A percentile compares a stretch with the other conserved stretches of the same genome.
These are phyloP conservation scores for Leptinotarsa defecta DNA, from an alignment of 1,140 invertebrate genomes.

Conservation along the genomic window DNA sequence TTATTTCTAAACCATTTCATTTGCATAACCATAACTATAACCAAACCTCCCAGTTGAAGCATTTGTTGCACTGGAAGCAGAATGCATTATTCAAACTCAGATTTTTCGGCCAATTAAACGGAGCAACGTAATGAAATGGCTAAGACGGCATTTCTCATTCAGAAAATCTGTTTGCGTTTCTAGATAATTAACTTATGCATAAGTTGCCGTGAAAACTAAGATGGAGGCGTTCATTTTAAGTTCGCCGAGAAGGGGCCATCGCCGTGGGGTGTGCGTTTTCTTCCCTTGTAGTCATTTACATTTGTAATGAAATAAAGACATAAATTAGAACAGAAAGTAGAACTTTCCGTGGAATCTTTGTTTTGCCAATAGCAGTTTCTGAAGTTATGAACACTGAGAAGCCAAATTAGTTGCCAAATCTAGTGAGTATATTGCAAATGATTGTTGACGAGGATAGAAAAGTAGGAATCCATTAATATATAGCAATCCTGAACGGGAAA, in stretches of 20 bases:
- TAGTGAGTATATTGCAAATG: too few species aligned
- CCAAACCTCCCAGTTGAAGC: neutral
- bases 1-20: too few species aligned
- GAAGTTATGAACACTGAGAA: too few species aligned
- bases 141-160: constrained; percentile 36
- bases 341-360: neutral
- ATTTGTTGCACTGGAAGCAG: neutral
- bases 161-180: constrained; percentile 38
- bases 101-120: constrained; percentile 28
- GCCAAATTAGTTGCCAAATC: too few species aligned
- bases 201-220: constrained; percentile 34
- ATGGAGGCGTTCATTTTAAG: constrained; percentile 31
- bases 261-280: neutral
- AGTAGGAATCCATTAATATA: too few species aligned
- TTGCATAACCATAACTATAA: too few species aligned
- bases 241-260: neutral
- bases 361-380: too few species aligned
- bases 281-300: constrained; percentile 15
- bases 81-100: constrained; percentile 6
- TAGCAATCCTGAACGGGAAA: too few species aligned
- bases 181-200: constrained; percentile 39
- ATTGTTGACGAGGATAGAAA: too few species aligned
- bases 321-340: constrained; percentile 17
- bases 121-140: constrained; percentile 15
- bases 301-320: constrained; percentile 21